Percentiles rank a stretch among this genome's conserved stretches.
Conservation (phyloP, 2,113 vertebrate genomes). For the Oreochromis aureus region DNA sequence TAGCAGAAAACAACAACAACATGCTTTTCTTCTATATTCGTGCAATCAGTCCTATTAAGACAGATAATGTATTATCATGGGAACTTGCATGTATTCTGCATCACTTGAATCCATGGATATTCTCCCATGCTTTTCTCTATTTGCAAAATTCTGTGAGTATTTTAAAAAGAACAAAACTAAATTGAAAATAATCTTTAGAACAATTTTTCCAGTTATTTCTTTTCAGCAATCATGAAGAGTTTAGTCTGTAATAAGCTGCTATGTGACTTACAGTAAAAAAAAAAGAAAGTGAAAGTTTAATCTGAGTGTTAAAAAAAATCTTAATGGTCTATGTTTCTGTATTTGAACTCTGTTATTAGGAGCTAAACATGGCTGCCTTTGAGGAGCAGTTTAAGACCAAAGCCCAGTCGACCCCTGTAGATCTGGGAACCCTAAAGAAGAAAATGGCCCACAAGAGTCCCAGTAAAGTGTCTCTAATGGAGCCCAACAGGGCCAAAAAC, state of each 20-base stretch:
- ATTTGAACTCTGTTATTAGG: slow-evolving; percentile 56
- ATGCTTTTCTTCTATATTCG: neutral
- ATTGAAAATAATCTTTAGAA: neutral
- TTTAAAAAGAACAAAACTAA: neutral
- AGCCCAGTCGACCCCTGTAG: slow-evolving; percentile 75
- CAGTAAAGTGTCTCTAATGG: slow-evolving; percentile 82
- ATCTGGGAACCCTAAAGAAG: slow-evolving; percentile 71
- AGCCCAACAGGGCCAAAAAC: slow-evolving; percentile 93
- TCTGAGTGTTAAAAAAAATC: neutral
- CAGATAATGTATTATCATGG: neutral
- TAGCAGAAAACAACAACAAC: neutral
- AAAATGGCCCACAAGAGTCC: slow-evolving; percentile 77
- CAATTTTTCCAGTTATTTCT: neutral
- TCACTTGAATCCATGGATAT: neutral
- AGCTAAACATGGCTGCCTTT: slow-evolving; percentile 89
- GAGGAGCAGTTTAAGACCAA: slow-evolving; percentile 96
- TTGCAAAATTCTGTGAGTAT: neutral
- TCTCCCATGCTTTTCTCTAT: neutral
- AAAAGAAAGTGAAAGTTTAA: neutral
- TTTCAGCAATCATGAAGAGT: neutral
- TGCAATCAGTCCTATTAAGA: neutral
- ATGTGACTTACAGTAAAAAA: neutral
- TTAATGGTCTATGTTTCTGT: neutral
- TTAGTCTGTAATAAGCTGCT: neutral
- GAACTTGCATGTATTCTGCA: neutral